These are phyloP conservation scores for Falco biarmicus DNA, from an alignment of 2,797 vertebrate genomes.

Conservation along the genomic window DNA sequence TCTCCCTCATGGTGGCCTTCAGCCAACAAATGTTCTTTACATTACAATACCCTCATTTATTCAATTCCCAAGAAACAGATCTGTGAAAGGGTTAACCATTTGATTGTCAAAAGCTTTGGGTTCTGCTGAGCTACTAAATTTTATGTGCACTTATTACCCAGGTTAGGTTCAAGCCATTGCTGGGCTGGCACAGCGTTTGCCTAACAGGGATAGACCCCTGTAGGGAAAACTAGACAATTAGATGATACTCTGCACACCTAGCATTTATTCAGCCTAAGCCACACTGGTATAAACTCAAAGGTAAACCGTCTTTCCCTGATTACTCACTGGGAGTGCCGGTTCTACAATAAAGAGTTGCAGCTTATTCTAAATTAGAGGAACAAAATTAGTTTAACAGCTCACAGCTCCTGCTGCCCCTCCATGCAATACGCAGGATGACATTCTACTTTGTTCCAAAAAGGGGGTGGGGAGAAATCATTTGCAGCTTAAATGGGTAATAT, in stretches of 20 bases:
- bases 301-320: conserved; percentile 60
- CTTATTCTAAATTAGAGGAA: conserved; percentile 56
- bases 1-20: conserved; percentile 67
- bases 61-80: conserved; percentile 56
- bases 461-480: background rate
- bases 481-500: background rate
- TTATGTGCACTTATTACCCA: conserved; percentile 56
- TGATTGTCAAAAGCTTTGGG: conserved; percentile 68
- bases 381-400: conserved; percentile 55
- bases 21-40: conserved; percentile 65
- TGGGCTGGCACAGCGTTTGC: conserved; percentile 37
- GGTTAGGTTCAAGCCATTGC: conserved; percentile 59
- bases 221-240: conserved; percentile 62
- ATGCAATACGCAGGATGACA: background rate
- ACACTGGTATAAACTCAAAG: conserved; percentile 44
- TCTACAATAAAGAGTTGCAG: background rate
- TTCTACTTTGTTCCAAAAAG: background rate
- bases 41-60: conserved; percentile 62
- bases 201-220: conserved; percentile 55
- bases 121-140: conserved; percentile 68
- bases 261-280: conserved; percentile 35
- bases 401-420: conserved; percentile 12
- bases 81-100: conserved; percentile 59
- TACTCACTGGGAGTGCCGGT: conserved; percentile 28
- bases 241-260: conserved; percentile 25